phyloP scores from a whole-genome alignment of 2,888 invertebrate species.

The Ferrisia virgata region DNA sequence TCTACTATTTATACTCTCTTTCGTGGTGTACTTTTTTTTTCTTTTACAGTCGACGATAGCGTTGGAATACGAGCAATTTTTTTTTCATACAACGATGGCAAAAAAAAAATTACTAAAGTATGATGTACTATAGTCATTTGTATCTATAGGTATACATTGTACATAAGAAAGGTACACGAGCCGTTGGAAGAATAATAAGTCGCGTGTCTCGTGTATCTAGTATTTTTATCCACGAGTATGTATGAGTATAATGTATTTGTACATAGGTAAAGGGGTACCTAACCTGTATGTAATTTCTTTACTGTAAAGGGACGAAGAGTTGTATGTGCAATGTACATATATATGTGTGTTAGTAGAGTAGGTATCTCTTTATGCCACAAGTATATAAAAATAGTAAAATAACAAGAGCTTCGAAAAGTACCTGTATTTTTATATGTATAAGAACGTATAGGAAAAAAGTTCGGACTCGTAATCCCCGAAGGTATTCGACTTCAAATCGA shows the following conservation, averaged over 20 bases:
- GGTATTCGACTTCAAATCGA: background rate
- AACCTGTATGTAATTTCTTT: no score
- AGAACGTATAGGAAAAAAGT: background rate
- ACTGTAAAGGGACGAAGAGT: no score
- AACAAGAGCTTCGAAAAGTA: background rate
- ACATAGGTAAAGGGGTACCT: no score
- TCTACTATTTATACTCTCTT: background rate
- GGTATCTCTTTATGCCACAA: no score
- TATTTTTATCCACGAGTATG: background rate
- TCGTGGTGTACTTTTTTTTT: background rate
- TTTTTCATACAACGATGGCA: background rate
- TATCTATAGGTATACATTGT: no score
- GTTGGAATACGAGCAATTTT: background rate
- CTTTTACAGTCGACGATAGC: background rate
- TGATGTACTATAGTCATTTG: background rate
- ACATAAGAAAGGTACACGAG: background rate
- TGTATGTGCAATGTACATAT: no score
- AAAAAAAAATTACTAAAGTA: background rate
- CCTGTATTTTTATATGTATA: background rate
- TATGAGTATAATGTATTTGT: no score
- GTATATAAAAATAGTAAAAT: background rate
- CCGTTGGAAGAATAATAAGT: background rate
- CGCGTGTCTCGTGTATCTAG: background rate
- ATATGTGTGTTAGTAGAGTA: background rate
- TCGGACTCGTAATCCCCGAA: background rate